phyloP scores from a whole-genome alignment of 1,140 invertebrate species.

The Paralvinella palmiformis region DNA sequence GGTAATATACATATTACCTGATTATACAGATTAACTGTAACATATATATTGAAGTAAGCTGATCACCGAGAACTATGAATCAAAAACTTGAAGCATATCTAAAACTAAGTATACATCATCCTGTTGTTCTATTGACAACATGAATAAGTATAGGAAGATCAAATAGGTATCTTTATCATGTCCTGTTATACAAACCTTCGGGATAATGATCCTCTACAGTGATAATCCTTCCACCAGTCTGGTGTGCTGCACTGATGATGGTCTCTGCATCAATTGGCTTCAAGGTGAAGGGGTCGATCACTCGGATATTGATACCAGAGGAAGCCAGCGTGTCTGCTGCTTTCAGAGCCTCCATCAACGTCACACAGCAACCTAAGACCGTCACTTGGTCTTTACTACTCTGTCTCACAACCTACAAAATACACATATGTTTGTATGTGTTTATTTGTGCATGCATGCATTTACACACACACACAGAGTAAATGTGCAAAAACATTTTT shows the following conservation, averaged over 20 bases:
- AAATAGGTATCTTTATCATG: too few species aligned
- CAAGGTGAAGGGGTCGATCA: constrained; percentile 91
- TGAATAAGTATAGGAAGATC: too few species aligned
- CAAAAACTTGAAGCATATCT: too few species aligned
- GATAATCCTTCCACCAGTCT: constrained; percentile 73
- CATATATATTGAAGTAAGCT: too few species aligned
- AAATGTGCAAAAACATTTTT: too few species aligned
- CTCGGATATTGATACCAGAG: constrained; percentile 61
- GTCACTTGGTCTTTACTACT: constrained; percentile 69
- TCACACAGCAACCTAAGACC: constrained; percentile 87
- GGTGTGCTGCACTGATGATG: constrained; percentile 71
- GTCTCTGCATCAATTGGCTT: constrained; percentile 84
- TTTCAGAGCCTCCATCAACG: constrained; percentile 80
- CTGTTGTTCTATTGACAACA: too few species aligned
- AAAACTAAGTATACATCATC: too few species aligned
- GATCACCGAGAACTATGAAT: too few species aligned
- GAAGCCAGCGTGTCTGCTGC: constrained; percentile 73
- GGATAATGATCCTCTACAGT: constrained; percentile 97
- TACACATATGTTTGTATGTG: background rate
- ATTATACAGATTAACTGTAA: too few species aligned
- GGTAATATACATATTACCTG: too few species aligned
- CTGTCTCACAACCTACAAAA: constrained; percentile 62
- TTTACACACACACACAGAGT: too few species aligned
- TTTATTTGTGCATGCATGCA: too few species aligned
- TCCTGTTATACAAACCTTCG: constrained; percentile 69